Base-by-base conservation (phyloP, 2,888 invertebrate genomes). In the Panorpa germanica region DNA sequence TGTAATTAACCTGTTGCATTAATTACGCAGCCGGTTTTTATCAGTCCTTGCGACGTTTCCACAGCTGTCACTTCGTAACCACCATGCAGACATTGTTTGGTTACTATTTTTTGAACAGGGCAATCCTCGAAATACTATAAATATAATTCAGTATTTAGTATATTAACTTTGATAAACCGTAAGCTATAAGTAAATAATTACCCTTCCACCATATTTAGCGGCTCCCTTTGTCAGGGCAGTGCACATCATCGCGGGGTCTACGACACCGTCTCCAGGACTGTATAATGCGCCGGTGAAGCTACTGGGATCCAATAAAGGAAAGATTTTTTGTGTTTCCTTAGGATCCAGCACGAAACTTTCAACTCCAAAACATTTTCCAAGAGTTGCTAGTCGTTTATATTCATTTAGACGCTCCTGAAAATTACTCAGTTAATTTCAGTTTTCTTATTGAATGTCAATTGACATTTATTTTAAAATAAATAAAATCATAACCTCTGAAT, bases 181-280 rank as follows among this genome's bases (percentile, higher is more conserved):
- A 10, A 4, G 7, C n/a, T 20, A 18, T 19, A 6, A 29, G 10
- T 18, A 23, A 12, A 40, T 5, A 37, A 49, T 47, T 45, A 82
- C 80, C 54, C 71, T 66, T 8, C 66, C 80, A 15, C 83, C 85
- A 42, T 67, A 61, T 35, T 55, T 58, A 1, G 61, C 67, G 0
- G 85, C 76, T n/a, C 67, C 69, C 48, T 72, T 70, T 1, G 71
- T 63, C 9, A 88, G 57, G 0, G 85, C 75, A 12, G 64, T 61
- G 43, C 82, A 78, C 20, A 77, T 63, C 65, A 80, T 80, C 0
- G 78, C 65, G 0, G 88, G 86, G 47, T 90, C 88, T 18, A 88
- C 70, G 6, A 70, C 72, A 3, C 88, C 88, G 50, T 88, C 86
- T 8, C 69, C 68, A 0, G 83, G 75, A 2, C 74, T 70, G 43